These are phyloP conservation scores for Ophioninae sp. DNA, from an alignment of 2,888 invertebrate genomes.

Conservation along the genomic window DNA sequence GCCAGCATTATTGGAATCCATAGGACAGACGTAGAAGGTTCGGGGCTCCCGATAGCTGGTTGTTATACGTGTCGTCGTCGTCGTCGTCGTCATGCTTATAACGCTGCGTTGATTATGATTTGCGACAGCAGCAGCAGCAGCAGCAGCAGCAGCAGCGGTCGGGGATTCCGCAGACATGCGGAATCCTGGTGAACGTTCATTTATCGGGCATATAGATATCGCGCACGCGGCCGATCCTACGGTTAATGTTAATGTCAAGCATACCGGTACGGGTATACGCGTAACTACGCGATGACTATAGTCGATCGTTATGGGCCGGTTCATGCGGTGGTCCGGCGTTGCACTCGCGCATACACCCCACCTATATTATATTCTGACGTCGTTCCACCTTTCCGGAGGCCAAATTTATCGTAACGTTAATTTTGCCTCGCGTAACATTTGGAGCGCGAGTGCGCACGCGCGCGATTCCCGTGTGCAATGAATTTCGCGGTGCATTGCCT, in stretches of 20 bases:
- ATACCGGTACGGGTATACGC: slow-evolving; percentile 9
- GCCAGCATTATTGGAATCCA: slow-evolving; percentile 64
- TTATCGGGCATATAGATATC: slow-evolving; percentile 65
- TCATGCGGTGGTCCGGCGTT: neutral
- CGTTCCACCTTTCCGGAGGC: neutral
- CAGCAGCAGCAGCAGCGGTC: neutral
- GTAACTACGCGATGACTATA: neutral
- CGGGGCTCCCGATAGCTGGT: slow-evolving; percentile 60
- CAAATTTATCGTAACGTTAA: neutral
- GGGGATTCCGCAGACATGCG: slow-evolving; percentile 56
- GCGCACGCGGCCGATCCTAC: slow-evolving; percentile 34
- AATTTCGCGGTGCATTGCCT: neutral
- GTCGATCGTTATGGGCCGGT: neutral
- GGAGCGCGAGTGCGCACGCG: neutral
- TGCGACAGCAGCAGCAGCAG: slow-evolving; percentile 56
- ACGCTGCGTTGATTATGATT: slow-evolving; percentile 66
- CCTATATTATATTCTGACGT: neutral
- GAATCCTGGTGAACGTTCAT: slow-evolving; percentile 63
- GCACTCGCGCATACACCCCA: neutral
- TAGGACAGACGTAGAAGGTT: slow-evolving; percentile 49
- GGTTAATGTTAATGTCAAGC: slow-evolving; percentile 63
- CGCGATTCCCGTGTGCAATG: neutral
- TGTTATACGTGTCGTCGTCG: slow-evolving; percentile 63
- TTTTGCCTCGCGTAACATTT: neutral
- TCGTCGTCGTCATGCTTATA: slow-evolving; percentile 51